Evolutionary conservation across 53 echinoderm and acorn worm species (phyloP), one percentile per base, ranked within the genome.

Genomic region (Zoroaster sp.): DNA sequence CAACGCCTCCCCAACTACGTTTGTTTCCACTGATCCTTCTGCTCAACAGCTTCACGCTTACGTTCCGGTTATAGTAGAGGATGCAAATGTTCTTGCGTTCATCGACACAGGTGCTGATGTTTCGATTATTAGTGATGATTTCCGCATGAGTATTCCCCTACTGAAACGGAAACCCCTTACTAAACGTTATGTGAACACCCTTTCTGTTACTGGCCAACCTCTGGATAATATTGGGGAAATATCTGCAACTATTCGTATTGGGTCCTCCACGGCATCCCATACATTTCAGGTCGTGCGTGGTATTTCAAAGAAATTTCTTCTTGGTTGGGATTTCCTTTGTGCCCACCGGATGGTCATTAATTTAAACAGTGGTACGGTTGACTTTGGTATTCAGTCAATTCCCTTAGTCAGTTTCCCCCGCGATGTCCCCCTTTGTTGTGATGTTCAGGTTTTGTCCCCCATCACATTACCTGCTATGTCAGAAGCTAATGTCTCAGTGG

Each of bases 311-410:
- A 35, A 65, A 6, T 68, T 83, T 28, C 83, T 90, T 18, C 66
- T 90, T 33, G 83, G n/a, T 4, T 90, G 75, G 75, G 90, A 90
- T 75, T 90, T 90, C 39, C 63, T 90, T 5, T 13, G 41, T 75
- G 34, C 45, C 23, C 76, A 90, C 83, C 37, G 38, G 1, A 74
- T 73, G 1, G 14, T 20, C 20, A 54, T 90, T 35, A 74, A 90
- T 73, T 14, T 83, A n/a, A 23, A 14, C 2, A 7, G 34, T 43
- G 43, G 72, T 3, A 47, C 59, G 10, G 40, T 74, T 38, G 33
- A 18, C 36, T 59, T 90, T 0, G 90, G 53, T 1, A 42, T 23
- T 31, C 42, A 55, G 15, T 44, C 74, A 23, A 45, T 73, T 35
- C 90, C 90, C 14, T 71, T 90, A 36, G 74, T 90, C 41, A 39